Conservation (phyloP, 2,888 invertebrate species). For the Drosophila antonietae region DNA sequence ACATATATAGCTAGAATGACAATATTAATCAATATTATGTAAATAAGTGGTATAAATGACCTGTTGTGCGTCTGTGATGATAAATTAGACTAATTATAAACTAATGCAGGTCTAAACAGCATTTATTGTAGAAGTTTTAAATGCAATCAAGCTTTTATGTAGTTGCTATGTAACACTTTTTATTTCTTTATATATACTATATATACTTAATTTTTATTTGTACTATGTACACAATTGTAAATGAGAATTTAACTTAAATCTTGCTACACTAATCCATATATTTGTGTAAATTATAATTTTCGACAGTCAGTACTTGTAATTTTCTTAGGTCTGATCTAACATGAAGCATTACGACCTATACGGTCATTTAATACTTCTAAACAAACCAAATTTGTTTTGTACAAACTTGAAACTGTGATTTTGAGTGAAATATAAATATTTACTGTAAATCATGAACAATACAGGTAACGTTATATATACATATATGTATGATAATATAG, state of each 20-base stretch:
- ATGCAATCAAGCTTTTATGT: constrained; percentile 56
- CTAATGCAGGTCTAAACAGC: constrained; percentile 38
- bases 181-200: constrained; percentile 41
- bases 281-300: constrained; percentile 50
- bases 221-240: constrained; percentile 57
- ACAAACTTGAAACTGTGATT: constrained; percentile 72
- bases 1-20: constrained; percentile 23
- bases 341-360: constrained; percentile 40
- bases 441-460: constrained; percentile 58
- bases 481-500: constrained; percentile 21
- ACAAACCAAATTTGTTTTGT: constrained; percentile 40
- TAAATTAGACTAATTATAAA: constrained; percentile 41
- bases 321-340: constrained; percentile 50
- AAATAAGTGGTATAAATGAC: constrained; percentile 58
- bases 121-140: constrained; percentile 63
- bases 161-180: constrained; percentile 60
- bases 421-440: constrained; percentile 51
- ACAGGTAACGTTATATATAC: constrained; percentile 66
- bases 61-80: constrained; percentile 38
- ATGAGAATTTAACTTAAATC: constrained; percentile 42
- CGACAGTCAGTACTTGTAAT: constrained; percentile 48
- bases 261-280: constrained; percentile 48
- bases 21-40: constrained; percentile 57
- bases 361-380: constrained; percentile 30
- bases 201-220: constrained; percentile 54